phyloP scores from a whole-genome alignment of 2,797 vertebrate species.

The Tapera naevia region DNA sequence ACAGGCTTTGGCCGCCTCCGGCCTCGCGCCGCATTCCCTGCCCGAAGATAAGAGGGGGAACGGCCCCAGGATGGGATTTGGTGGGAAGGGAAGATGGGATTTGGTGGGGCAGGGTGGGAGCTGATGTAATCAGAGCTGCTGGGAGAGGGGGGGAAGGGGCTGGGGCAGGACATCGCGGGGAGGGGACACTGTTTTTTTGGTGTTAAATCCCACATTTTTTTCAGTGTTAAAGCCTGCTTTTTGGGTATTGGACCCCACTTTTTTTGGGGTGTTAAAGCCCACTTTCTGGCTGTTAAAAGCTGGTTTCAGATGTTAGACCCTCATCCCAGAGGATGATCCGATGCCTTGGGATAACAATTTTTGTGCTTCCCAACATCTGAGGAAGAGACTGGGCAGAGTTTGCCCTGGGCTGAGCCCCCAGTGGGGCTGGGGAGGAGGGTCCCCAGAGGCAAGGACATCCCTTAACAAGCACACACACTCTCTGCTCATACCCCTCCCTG shows the following conservation, averaged over 20 bases:
- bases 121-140: conserved; percentile 12
- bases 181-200: no score
- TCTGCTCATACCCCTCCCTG: no score
- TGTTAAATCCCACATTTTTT: no score
- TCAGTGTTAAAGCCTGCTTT: no score
- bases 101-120: not conserved
- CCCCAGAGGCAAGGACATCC: no score
- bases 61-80: not conserved
- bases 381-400: not conserved
- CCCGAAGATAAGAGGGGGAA: conserved; percentile 11
- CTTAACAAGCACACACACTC: accelerated
- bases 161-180: no score
- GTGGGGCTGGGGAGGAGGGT: accelerated
- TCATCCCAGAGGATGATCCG: accelerated
- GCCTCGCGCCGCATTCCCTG: no score
- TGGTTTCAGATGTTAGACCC: not conserved
- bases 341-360: not conserved
- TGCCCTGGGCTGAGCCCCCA: not conserved
- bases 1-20: no score
- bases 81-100: not conserved
- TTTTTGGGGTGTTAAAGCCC: no score
- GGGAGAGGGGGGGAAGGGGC: not conserved
- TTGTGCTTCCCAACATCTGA: not conserved
- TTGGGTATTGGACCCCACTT: not conserved
- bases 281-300: no score